These are phyloP conservation scores for Pyralis farinalis DNA, from an alignment of 2,888 invertebrate genomes.

Conservation along the genomic window DNA sequence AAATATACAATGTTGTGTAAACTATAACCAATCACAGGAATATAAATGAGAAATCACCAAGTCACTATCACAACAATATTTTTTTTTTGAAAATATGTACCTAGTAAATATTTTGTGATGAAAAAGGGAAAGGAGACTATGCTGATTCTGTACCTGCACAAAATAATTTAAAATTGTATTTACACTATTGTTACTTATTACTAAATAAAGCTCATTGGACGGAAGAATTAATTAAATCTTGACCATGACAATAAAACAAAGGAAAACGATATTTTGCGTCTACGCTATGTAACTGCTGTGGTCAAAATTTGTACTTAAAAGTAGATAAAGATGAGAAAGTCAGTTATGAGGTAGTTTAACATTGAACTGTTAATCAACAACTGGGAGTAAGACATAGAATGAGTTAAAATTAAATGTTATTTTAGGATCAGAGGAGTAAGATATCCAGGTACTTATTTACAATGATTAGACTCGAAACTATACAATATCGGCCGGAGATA, in stretches of 20 bases:
- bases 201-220: constrained; percentile 67
- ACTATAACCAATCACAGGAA: background rate
- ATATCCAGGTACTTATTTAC: constrained; percentile 22
- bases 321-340: constrained; percentile 14
- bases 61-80: too few species aligned
- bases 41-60: background rate
- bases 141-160: background rate
- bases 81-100: too few species aligned
- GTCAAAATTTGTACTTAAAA: constrained; percentile 5
- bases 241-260: constrained; percentile 4
- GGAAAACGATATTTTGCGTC: background rate
- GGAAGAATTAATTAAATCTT: constrained; percentile 28
- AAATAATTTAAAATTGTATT: constrained; percentile 14
- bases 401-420: constrained; percentile 1
- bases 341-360: constrained; percentile 21
- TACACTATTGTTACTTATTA: constrained; percentile 7
- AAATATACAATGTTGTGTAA: background rate
- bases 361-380: constrained; percentile 16
- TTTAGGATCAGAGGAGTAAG: constrained; percentile 9
- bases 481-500: constrained; percentile 22
- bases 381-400: background rate
- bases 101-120: too few species aligned
- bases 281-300: background rate
- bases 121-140: too few species aligned
- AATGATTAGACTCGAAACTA: constrained; percentile 13